phyloP scores from a whole-genome alignment of 92 coral and sea anemone species.

The Epizoanthus rinbou region DNA sequence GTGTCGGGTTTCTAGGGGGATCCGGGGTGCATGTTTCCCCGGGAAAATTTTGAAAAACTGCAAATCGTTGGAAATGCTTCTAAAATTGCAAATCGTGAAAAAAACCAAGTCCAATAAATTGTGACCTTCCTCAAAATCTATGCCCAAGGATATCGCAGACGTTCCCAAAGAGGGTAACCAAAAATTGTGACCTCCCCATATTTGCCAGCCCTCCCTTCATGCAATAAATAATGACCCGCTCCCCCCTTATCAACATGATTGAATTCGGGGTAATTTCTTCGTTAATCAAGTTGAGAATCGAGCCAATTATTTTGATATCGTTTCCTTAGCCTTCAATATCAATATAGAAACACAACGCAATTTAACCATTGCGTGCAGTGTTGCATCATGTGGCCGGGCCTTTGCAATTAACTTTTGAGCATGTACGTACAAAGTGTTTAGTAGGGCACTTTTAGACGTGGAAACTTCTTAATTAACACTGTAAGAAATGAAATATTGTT shows the following conservation, averaged over 20 bases:
- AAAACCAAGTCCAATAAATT: constrained; percentile 14
- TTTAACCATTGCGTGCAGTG: too few species aligned
- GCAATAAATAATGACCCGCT: constrained; percentile 21
- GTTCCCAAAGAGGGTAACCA: constrained; percentile 19
- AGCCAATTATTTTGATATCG: constrained; percentile 19
- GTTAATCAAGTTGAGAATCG: constrained; percentile 20
- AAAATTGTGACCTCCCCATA: constrained; percentile 21
- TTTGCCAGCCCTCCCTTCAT: constrained; percentile 23
- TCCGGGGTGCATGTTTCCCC: constrained; percentile 21
- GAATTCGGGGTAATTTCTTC: constrained; percentile 21
- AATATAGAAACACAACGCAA: constrained; percentile 19
- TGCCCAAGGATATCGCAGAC: constrained; percentile 22
- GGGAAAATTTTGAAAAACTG: constrained; percentile 15
- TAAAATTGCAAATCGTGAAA: neutral
- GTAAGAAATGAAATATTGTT: constrained; percentile 24
- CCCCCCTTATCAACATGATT: constrained; percentile 22
- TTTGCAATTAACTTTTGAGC: constrained; percentile 17
- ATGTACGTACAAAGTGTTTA: constrained; percentile 19
- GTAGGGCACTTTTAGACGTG: constrained; percentile 22
- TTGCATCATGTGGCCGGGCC: constrained; percentile 8
- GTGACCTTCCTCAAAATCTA: constrained; percentile 25
- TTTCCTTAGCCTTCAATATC: constrained; percentile 20
- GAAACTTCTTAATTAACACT: constrained; percentile 19
- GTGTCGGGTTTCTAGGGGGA: constrained; percentile 28
- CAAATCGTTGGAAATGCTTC: constrained; percentile 10